phyloP scores from a whole-genome alignment of 1,140 invertebrate species.

The Charaxes varanes region DNA sequence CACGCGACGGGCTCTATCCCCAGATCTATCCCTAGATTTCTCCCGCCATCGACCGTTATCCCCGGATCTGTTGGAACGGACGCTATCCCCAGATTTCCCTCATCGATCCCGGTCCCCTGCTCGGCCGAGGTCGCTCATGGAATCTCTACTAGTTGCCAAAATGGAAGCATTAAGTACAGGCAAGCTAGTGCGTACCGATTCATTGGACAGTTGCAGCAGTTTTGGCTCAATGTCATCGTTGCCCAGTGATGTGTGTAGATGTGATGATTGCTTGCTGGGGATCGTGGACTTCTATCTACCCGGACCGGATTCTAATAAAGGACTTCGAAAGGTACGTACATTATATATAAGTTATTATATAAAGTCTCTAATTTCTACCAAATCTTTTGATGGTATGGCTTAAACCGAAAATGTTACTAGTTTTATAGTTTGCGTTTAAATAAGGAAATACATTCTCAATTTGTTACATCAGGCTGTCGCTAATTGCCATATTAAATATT shows the following conservation, averaged over 20 bases:
- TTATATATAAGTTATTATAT: background rate
- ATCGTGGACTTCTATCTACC: conserved; percentile 84
- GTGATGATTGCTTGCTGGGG: conserved; percentile 88
- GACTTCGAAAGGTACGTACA: conserved; percentile 78
- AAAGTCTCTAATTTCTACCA: too few species aligned
- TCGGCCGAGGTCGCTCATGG: conserved; percentile 82
- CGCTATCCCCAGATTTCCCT: conserved; percentile 52
- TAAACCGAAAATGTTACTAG: too few species aligned
- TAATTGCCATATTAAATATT: too few species aligned
- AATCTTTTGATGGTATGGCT: too few species aligned
- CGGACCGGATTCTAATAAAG: conserved; percentile 72
- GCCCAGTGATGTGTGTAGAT: conserved; percentile 83
- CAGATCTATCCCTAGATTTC: conserved; percentile 31
- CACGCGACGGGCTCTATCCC: conserved; percentile 23
- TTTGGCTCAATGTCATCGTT: conserved; percentile 80
- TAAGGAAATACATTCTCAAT: too few species aligned
- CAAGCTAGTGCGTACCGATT: conserved; percentile 81
- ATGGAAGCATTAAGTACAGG: conserved; percentile 78
- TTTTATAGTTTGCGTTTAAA: too few species aligned
- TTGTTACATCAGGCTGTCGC: too few species aligned
- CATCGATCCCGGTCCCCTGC: conserved; percentile 64
- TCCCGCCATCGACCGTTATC: conserved; percentile 28
- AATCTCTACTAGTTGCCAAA: conserved; percentile 83
- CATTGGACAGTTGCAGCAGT: conserved; percentile 85
- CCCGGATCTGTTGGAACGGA: conserved; percentile 29